These are phyloP conservation scores for Aselliscus stoliczkanus DNA, from an alignment of 2,797 vertebrate genomes.

Conservation along the genomic window DNA sequence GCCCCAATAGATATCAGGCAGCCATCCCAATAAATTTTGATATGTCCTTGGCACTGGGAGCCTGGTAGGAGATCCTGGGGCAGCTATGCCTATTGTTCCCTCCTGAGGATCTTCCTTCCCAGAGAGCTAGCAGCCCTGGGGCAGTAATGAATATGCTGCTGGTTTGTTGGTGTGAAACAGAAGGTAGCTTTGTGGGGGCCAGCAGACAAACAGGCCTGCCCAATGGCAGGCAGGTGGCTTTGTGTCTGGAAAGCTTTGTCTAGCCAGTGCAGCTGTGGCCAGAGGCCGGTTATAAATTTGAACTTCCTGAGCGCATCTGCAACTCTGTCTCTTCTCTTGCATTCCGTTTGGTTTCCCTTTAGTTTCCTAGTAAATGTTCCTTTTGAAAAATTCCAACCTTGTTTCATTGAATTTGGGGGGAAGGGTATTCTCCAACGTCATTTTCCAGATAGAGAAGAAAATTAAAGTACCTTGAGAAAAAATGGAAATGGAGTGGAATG, in stretches of 20 bases:
- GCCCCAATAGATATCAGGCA: background rate
- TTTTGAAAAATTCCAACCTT: slow-evolving; percentile 65
- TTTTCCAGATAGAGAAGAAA: background rate
- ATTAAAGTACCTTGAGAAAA: background rate
- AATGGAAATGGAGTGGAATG: background rate
- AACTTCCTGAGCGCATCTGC: slow-evolving; percentile 41
- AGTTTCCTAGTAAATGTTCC: slow-evolving; percentile 74
- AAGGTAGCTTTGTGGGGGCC: background rate
- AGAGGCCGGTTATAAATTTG: slow-evolving; percentile 39
- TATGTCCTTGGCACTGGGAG: background rate
- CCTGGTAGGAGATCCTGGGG: background rate
- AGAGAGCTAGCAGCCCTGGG: background rate
- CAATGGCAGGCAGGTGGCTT: background rate
- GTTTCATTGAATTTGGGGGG: slow-evolving; percentile 44
- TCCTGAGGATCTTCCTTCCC: background rate
- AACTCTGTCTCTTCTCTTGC: slow-evolving; percentile 63
- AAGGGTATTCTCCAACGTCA: background rate
- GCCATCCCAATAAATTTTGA: background rate
- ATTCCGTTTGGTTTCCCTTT: slow-evolving; percentile 68
- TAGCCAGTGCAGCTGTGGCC: slow-evolving; percentile 33
- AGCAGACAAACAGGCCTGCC: background rate
- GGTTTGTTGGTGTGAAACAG: background rate
- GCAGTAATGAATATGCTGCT: background rate
- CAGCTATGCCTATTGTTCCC: slow-evolving; percentile 27
- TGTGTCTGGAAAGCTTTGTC: slow-evolving; percentile 45